Conservation (phyloP, 2,113 vertebrate genomes). For the Chroicocephalus ridibundus region DNA sequence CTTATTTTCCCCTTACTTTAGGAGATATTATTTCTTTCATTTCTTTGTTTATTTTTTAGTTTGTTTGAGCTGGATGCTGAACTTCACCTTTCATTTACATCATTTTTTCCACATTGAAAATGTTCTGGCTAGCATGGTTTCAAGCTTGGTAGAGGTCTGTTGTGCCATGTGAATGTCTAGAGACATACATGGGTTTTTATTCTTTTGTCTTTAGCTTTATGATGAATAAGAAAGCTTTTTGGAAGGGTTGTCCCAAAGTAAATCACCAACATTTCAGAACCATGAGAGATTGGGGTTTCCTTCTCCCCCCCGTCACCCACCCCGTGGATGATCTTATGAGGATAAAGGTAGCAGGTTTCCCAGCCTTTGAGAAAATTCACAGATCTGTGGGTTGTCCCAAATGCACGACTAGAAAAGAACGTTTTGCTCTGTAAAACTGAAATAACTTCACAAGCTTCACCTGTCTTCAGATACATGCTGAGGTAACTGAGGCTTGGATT, state of each 20-base stretch:
- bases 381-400: neutral
- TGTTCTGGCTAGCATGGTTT: neutral
- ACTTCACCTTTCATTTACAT: neutral
- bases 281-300: neutral
- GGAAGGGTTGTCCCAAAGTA: neutral
- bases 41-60: neutral
- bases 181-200: neutral
- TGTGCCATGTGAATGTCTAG: neutral
- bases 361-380: neutral
- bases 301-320: rapidly evolving
- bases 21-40: neutral
- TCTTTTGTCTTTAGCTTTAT: neutral
- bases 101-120: neutral
- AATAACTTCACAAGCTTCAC: neutral
- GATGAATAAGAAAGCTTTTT: neutral
- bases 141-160: neutral
- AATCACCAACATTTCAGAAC: neutral
- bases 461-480: neutral
- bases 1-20: neutral
- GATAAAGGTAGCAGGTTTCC: neutral
- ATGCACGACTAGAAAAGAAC: neutral
- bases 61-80: neutral
- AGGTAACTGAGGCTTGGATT: neutral
- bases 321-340: neutral
- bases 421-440: neutral